These are phyloP conservation scores for Sylvilagus floridanus DNA, from an alignment of 2,797 vertebrate genomes.

Conservation along the genomic window DNA sequence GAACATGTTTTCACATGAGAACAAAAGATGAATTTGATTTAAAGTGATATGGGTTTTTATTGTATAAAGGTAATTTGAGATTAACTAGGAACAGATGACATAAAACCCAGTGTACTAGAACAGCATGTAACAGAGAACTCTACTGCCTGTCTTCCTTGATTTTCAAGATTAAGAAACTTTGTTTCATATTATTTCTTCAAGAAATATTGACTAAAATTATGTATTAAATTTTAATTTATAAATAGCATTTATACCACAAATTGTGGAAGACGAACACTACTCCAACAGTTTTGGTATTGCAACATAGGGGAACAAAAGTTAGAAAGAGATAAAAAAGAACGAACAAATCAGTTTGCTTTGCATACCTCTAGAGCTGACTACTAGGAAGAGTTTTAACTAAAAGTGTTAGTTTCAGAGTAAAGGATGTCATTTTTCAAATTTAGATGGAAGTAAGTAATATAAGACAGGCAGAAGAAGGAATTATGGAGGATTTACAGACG, in stretches of 20 bases:
- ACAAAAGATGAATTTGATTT: conserved; percentile 54
- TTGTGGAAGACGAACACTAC: neutral
- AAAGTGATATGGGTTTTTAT: conserved; percentile 47
- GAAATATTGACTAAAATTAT: conserved; percentile 55
- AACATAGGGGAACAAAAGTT: neutral
- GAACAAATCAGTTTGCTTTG: neutral
- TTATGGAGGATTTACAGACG: neutral
- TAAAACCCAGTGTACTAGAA: conserved; percentile 51
- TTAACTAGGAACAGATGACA: conserved; percentile 42
- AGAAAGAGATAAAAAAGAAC: neutral
- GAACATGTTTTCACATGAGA: conserved; percentile 40
- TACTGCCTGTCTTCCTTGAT: conserved; percentile 39
- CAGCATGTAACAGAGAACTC: conserved; percentile 12
- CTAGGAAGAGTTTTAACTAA: neutral
- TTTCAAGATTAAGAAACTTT: conserved; percentile 39
- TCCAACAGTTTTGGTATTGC: neutral
- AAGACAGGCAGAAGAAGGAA: neutral
- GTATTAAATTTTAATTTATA: conserved; percentile 51
- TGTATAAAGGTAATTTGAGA: conserved; percentile 62
- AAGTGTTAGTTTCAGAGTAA: neutral
- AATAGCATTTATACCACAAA: neutral
- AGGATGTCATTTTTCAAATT: neutral
- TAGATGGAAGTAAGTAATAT: neutral
- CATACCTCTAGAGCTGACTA: neutral
- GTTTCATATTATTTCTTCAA: conserved; percentile 59